Evolutionary conservation across 2,797 vertebrate species (phyloP).

Genomic region (Hypotaenidia philippensis): DNA sequence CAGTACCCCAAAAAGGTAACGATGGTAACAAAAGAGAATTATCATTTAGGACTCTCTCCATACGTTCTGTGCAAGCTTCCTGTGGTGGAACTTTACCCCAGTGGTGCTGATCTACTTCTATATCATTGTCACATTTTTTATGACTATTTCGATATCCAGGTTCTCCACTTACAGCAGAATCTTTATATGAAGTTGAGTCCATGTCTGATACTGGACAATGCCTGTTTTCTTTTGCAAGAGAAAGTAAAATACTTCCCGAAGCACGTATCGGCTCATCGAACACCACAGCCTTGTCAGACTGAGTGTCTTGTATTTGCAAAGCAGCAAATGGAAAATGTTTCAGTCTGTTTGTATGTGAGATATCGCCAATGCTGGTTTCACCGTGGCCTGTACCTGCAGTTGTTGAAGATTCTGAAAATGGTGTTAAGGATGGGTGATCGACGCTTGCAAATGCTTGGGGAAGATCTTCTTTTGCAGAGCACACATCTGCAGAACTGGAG

Average conservation of each 20-base stretch:
- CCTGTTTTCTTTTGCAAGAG: constrained; percentile 62
- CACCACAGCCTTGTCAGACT: constrained; percentile 58
- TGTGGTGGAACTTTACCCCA: background rate
- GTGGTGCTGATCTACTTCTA: background rate
- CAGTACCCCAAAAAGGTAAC: background rate
- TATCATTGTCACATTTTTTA: background rate
- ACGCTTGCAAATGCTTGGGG: background rate
- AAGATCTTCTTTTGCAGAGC: background rate
- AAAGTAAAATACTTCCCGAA: constrained; percentile 61
- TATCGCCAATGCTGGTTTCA: background rate
- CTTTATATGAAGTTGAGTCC: background rate
- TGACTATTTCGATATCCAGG: background rate
- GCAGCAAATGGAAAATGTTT: background rate
- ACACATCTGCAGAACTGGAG: background rate
- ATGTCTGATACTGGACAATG: constrained; percentile 52
- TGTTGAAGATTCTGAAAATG: constrained; percentile 14
- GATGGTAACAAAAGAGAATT: background rate
- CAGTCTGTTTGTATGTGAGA: background rate
- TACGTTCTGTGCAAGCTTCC: background rate
- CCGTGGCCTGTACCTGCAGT: background rate
- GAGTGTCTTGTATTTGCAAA: constrained; percentile 67
- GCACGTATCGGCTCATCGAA: constrained; percentile 13
- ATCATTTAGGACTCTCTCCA: background rate
- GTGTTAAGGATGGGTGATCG: background rate
- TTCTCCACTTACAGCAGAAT: background rate